These are phyloP conservation scores for Drosophila littoralis DNA, from an alignment of 1,140 invertebrate genomes.

Conservation along the genomic window DNA sequence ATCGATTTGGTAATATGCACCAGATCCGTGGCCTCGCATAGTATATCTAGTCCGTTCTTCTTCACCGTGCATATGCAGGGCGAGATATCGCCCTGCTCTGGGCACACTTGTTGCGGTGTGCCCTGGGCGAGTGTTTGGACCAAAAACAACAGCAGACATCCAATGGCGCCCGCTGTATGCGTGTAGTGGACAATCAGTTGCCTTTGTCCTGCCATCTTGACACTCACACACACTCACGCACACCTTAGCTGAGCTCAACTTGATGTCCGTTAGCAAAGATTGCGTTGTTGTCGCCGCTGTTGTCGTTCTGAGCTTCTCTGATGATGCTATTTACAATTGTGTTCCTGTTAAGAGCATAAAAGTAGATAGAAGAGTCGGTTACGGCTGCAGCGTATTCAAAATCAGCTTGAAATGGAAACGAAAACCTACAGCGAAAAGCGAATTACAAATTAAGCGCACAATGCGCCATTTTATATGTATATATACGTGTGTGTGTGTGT, in stretches of 20 bases:
- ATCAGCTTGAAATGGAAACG: conserved; percentile 26
- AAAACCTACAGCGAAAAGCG: conserved; percentile 44
- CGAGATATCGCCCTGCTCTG: conserved; percentile 88
- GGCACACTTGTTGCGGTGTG: conserved; percentile 88
- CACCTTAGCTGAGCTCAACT: conserved; percentile 11
- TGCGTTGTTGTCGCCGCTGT: conserved; percentile 15
- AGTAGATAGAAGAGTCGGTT: background rate
- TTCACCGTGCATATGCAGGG: conserved; percentile 93
- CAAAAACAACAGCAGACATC: conserved; percentile 30
- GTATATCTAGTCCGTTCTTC: conserved; percentile 93
- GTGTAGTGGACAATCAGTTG: conserved; percentile 18
- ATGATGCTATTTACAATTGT: conserved; percentile 72
- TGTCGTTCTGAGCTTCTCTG: conserved; percentile 7
- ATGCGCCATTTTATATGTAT: conserved; percentile 62
- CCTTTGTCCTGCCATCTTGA: conserved; percentile 38
- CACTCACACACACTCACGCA: background rate
- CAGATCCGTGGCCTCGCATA: conserved; percentile 93
- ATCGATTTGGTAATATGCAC: conserved; percentile 90
- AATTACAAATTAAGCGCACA: conserved; percentile 70
- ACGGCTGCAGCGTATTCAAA: conserved; percentile 11
- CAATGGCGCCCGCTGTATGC: conserved; percentile 2
- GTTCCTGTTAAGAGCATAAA: conserved; percentile 55
- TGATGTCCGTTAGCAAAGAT: conserved; percentile 16
- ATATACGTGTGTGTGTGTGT: conserved; percentile 23
- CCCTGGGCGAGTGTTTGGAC: conserved; percentile 46